Evolutionary conservation across 2,113 vertebrate species (phyloP), one percentile per base, ranked within the genome.

Genomic region (Carassius auratus): DNA sequence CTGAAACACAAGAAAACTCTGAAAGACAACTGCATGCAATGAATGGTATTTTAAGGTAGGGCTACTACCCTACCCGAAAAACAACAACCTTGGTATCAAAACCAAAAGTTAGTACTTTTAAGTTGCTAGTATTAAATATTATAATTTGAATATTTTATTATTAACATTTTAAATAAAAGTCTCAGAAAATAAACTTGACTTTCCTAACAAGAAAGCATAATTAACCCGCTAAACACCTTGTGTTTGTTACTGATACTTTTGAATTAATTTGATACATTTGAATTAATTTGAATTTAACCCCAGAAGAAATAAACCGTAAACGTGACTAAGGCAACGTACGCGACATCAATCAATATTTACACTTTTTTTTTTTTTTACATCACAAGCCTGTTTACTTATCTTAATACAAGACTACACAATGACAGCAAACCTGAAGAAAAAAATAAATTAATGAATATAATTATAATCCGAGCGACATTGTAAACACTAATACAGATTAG

Each of bases 331-430:
- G 15, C 14, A 68, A 81, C 15, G 38, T 66, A 33, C 42, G 5
- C 38, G 5, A 7, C 33, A 69, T 33, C 52, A 52, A 52, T 52
- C 80, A 81, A 81, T 81, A 81, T n/a, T 66, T 52, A 69, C 61
- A 66, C 36, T 1, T 5, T 52, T 61, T 45, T 26, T 45, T 26
- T 1, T 30, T 30, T 30, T 30, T 30, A 36, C 17, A 36, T 13
- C 23, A 36, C 10, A 52, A 68, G 23, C 23, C 42, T 8, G 26
- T 38, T 7, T 21, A 7, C 21, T 13, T 15, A 21, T 23, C 2
- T 79, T 62, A 38, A 78, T 10, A 55, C 30, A 55, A 57, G 2
- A 21, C 7, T 33, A 55, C 15, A 10, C 21, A 3, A 71, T 2
- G 3, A 5, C 36, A 38, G 8, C 19, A 59, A 12, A 5, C 17